Base-by-base conservation (phyloP, 1,140 invertebrate species). In the Philopotamus ludificatus region DNA sequence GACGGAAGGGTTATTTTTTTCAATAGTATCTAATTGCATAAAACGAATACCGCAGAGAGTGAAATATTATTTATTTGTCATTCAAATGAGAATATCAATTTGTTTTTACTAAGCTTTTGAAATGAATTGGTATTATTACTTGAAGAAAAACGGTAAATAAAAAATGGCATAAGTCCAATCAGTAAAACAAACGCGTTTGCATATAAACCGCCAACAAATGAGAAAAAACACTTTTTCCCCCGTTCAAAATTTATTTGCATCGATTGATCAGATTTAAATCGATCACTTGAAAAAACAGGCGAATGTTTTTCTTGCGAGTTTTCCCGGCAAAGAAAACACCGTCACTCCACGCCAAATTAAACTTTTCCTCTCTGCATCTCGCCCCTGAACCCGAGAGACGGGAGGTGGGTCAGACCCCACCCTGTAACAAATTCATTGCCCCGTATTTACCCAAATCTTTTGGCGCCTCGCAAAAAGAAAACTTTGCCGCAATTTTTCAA, bases 391-490 rank as follows among this genome's bases (percentile, higher is more conserved):
- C 20, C 18, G 28, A 15, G 44, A 47, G 18, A 47, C 10, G 44
- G 18, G 18, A 47, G 18, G 18, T 7, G 18, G 4, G 8, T 16
- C 44, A 3, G 8, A 20, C 44, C 7, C 10, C 18, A 8, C 39
- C 34, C 54, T 54, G 21, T 60, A 51, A 60, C 45, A 53, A 60
- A 66, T 60, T 60, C 64, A 60, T 66, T 53, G 64, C 64, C 22
- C 64, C 34, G 53, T 66, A 66, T 66, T 66, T 66, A 66, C 64
- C 55, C 18, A 66, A 60, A 60, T 60, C 55, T 60, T 60, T 22
- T 58, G 55, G 41, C 53, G 63, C 23, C 21, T 18, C 45, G 39
- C 1, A 47, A 44, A 57, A 47, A 58, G 53, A 64, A 65, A 65
- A 63, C 53, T 49, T 28, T 47, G 20, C 50, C 16, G 25, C 59